phyloP scores from a whole-genome alignment of 2,888 invertebrate genomes.

The Lamellibrachia satsuma region DNA sequence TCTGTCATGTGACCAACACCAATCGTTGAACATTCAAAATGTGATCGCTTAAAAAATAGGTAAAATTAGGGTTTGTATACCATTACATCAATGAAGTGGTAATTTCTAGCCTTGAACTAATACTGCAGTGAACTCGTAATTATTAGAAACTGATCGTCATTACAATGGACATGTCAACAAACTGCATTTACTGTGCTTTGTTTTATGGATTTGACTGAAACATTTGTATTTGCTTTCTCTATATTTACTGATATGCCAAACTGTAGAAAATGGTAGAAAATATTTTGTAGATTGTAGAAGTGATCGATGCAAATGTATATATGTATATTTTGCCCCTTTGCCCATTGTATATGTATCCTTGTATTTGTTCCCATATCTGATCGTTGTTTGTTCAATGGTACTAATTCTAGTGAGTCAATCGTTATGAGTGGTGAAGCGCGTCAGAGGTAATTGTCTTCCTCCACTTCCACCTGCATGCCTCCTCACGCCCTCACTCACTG shows the following conservation, averaged over 20 bases:
- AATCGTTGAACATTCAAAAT: neutral
- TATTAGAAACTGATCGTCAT: neutral
- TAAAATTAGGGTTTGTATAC: neutral
- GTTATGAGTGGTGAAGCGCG: neutral
- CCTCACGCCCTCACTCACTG: neutral
- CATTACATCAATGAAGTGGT: neutral
- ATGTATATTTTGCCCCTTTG: neutral
- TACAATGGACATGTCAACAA: neutral
- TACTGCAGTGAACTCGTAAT: neutral
- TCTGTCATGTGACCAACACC: neutral
- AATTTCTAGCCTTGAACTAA: neutral
- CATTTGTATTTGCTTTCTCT: neutral
- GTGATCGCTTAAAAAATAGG: neutral
- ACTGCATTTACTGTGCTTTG: neutral
- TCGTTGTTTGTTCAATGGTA: neutral
- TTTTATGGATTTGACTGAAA: neutral
- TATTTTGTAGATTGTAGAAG: neutral
- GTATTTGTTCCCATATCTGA: neutral
- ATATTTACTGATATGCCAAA: neutral
- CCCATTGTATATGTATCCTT: neutral
- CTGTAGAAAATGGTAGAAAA: neutral
- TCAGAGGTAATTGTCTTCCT: neutral
- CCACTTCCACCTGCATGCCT: neutral
- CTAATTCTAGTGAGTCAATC: neutral
- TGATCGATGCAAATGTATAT: neutral